These are phyloP conservation scores for Lasaia peninsularis DNA, from an alignment of 1,140 invertebrate species.

Conservation along the genomic window DNA sequence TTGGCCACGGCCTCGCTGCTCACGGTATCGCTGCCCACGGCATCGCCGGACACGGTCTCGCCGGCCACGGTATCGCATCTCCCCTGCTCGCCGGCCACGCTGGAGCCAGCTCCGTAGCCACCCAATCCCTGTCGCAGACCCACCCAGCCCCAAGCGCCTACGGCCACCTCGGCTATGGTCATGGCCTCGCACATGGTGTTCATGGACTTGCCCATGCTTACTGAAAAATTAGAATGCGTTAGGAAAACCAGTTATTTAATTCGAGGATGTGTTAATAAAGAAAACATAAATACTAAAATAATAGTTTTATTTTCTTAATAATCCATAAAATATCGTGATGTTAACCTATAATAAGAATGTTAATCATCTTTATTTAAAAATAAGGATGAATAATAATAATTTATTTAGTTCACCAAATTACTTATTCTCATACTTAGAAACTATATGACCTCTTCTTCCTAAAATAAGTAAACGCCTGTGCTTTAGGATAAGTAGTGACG, in stretches of 20 bases:
- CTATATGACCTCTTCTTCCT: too few species aligned
- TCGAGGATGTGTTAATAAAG: conserved; percentile 1
- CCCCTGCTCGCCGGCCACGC: not conserved
- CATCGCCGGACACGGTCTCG: not conserved
- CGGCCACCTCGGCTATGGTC: not conserved
- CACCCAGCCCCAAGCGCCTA: not conserved
- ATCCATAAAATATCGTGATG: not conserved
- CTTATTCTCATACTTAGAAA: too few species aligned
- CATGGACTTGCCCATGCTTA: not conserved
- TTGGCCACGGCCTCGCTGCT: not conserved
- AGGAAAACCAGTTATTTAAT: conserved; percentile 1
- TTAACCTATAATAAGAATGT: too few species aligned
- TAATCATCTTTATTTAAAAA: too few species aligned
- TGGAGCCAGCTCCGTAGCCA: not conserved
- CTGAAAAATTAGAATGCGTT: not conserved
- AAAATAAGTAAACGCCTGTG: too few species aligned
- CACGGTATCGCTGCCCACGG: not conserved
- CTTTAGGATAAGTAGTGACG: too few species aligned
- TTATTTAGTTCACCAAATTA: too few species aligned
- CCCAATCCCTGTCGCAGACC: not conserved
- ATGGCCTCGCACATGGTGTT: not conserved
- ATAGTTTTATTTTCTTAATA: not conserved
- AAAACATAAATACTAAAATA: not conserved
- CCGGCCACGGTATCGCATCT: not conserved
- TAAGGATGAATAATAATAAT: too few species aligned